Percentiles rank a stretch among this genome's conserved stretches.
Conservation (phyloP, 2,113 vertebrate genomes). For the Diglossa brunneiventris region DNA sequence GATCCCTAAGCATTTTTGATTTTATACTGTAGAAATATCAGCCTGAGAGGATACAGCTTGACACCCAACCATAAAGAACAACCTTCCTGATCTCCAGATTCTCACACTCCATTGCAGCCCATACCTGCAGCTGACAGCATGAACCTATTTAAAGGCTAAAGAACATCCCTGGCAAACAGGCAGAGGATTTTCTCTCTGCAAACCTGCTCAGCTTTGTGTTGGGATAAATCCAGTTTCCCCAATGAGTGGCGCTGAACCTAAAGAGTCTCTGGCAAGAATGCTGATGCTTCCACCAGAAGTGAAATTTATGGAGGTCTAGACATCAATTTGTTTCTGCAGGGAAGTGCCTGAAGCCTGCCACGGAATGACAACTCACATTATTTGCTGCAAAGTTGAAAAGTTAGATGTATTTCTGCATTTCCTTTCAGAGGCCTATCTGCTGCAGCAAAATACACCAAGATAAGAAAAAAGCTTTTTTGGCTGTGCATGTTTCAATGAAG, state of each 20-base stretch:
- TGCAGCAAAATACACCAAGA: conserved; percentile 21
- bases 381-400: neutral
- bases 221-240: neutral
- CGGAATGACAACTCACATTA: neutral
- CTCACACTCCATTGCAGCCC: neutral
- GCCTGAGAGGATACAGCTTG: neutral
- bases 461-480: conserved; percentile 32
- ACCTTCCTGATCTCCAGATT: neutral
- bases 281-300: neutral
- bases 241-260: neutral
- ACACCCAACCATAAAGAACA: neutral
- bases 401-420: neutral
- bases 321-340: conserved; percentile 6
- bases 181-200: neutral
- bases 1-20: neutral
- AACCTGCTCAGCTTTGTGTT: neutral
- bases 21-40: neutral
- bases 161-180: neutral
- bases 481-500: conserved; percentile 18
- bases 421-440: neutral
- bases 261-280: neutral
- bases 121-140: neutral
- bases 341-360: neutral
- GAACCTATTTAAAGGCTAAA: neutral
- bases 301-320: conserved; percentile 3